phyloP scores from a whole-genome alignment of 35 echinoderm and acorn worm species.

The Acanthaster planci region DNA sequence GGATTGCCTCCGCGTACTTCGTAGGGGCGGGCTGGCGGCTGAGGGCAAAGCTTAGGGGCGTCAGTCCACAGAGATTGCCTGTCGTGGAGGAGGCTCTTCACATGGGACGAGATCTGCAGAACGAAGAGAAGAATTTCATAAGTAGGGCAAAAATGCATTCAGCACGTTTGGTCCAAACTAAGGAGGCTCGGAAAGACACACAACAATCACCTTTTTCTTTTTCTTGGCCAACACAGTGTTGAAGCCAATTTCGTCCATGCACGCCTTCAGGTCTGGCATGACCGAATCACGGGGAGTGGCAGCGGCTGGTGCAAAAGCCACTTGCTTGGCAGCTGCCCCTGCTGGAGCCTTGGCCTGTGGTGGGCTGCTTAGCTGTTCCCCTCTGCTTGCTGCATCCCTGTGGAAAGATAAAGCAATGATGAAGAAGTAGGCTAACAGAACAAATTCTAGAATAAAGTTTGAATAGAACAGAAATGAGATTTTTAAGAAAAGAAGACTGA shows the following conservation, averaged over 20 bases:
- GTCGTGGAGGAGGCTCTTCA: conserved; percentile 74
- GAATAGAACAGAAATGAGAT: no score
- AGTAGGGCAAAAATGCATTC: not conserved
- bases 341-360: not conserved
- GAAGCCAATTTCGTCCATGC: conserved; percentile 82
- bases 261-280: conserved; percentile 48
- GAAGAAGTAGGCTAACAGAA: no score
- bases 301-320: conserved; percentile 8
- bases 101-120: conserved; percentile 65
- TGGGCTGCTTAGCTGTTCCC: conserved; percentile 6
- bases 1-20: conserved; percentile 69
- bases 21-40: conserved; percentile 63
- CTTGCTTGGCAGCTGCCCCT: conserved; percentile 15
- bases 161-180: not conserved
- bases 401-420: not conserved
- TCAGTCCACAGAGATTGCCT: conserved; percentile 51
- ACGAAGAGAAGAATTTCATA: not conserved
- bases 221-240: conserved; percentile 64
- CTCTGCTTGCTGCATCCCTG: conserved; percentile 29
- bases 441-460: no score
- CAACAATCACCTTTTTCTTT: conserved; percentile 87
- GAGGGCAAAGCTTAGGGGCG: conserved; percentile 56
- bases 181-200: not conserved
- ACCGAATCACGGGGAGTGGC: conserved; percentile 14
- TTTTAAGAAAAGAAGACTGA: no score